phyloP scores from a whole-genome alignment of 2,797 vertebrate genomes.

The Characodon lateralis region DNA sequence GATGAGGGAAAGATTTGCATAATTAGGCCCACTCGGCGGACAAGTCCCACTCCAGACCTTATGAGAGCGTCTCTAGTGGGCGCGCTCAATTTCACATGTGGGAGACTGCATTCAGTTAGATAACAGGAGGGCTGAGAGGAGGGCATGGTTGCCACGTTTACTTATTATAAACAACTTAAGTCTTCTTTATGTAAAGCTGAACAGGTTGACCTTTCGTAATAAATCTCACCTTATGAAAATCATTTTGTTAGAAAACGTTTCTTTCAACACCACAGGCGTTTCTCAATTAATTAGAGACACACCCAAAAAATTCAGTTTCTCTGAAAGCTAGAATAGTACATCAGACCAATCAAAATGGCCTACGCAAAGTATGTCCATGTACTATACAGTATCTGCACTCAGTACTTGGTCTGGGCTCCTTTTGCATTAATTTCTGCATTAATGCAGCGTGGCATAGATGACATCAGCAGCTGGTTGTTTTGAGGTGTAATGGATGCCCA shows the following conservation, averaged over 20 bases:
- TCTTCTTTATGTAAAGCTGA: background rate
- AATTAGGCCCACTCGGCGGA: constrained; percentile 73
- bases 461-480: background rate
- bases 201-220: background rate
- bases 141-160: background rate
- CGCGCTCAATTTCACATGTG: constrained; percentile 53
- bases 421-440: no score
- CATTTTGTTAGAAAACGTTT: background rate
- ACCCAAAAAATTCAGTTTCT: background rate
- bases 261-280: background rate
- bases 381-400: no score
- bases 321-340: background rate
- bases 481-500: background rate
- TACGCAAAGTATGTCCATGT: background rate
- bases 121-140: constrained; percentile 42
- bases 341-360: background rate
- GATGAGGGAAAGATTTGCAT: constrained; percentile 73
- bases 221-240: background rate
- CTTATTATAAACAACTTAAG: background rate
- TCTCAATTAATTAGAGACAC: background rate
- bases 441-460: no score
- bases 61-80: constrained; percentile 64
- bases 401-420: no score
- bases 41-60: constrained; percentile 71
- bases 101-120: constrained; percentile 51